Evolutionary conservation across 2,113 vertebrate species (phyloP).

Genomic region (Seriola rivoliana): DNA sequence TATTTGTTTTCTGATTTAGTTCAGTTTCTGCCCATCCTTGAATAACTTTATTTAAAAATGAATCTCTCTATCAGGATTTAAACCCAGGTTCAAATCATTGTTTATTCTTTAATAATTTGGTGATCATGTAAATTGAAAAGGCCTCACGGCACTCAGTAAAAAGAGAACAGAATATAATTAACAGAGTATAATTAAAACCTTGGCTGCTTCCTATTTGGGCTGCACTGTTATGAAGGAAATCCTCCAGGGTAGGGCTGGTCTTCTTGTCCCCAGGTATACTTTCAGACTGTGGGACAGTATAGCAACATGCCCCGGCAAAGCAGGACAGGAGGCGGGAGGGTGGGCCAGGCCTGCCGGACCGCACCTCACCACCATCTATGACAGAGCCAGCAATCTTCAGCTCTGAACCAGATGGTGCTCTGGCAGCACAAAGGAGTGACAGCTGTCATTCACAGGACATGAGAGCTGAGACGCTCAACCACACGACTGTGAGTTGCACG

Average conservation of each 20-base stretch:
- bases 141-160: neutral
- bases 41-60: neutral
- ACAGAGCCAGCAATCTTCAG: constrained; percentile 35
- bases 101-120: neutral
- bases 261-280: constrained; percentile 49
- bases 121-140: neutral
- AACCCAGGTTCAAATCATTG: neutral
- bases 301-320: constrained; percentile 52
- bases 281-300: constrained; percentile 17
- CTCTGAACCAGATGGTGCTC: constrained; percentile 70
- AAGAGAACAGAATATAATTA: constrained; percentile 4
- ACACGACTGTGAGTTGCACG: constrained; percentile 12
- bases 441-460: constrained; percentile 66
- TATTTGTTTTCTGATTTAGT: neutral
- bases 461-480: constrained; percentile 10
- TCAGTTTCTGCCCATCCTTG: neutral
- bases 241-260: constrained; percentile 59
- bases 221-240: constrained; percentile 51
- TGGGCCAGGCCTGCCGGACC: constrained; percentile 7
- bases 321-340: neutral
- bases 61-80: neutral
- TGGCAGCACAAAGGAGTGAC: constrained; percentile 60
- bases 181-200: constrained; percentile 36
- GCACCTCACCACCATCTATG: constrained; percentile 22
- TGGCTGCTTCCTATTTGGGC: constrained; percentile 36